These are phyloP conservation scores for Corythaixoides concolor DNA, from an alignment of 2,113 vertebrate genomes.

Conservation along the genomic window DNA sequence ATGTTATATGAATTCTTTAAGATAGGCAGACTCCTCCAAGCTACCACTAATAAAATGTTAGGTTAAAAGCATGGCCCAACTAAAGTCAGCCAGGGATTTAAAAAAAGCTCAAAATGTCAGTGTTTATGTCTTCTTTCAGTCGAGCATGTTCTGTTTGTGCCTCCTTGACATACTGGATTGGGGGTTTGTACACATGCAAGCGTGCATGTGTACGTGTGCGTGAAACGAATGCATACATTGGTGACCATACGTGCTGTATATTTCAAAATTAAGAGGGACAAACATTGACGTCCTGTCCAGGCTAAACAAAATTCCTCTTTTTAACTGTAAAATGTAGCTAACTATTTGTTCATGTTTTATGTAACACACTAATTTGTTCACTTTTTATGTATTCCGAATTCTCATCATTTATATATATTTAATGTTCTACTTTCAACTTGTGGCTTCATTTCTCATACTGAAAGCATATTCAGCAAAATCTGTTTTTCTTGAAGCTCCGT, in stretches of 20 bases:
- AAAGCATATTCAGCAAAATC: not conserved
- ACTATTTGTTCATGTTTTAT: slow-evolving; percentile 36
- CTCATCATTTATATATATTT: slow-evolving; percentile 30
- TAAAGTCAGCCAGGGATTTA: not conserved
- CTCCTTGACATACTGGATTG: not conserved
- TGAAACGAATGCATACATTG: not conserved
- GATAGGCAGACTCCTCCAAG: not conserved
- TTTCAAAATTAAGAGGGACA: not conserved
- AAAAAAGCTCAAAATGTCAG: not conserved
- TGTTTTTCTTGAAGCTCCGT: not conserved
- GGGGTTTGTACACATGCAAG: no score
- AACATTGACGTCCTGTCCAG: not conserved
- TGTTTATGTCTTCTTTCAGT: not conserved
- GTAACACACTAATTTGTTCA: not conserved
- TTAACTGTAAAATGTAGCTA: not conserved
- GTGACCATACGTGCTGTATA: not conserved
- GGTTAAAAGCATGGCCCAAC: not conserved
- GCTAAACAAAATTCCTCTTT: not conserved
- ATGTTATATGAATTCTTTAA: not conserved
- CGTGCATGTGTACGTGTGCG: fast-evolving
- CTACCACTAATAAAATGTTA: not conserved
- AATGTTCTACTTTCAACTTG: not conserved
- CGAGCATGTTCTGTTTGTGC: not conserved
- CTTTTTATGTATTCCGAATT: slow-evolving; percentile 3
- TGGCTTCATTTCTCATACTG: not conserved